Percentiles rank a stretch among this genome's conserved stretches.
Conservation (phyloP, 2,113 vertebrate genomes). For the Oreotrochilus melanogaster region DNA sequence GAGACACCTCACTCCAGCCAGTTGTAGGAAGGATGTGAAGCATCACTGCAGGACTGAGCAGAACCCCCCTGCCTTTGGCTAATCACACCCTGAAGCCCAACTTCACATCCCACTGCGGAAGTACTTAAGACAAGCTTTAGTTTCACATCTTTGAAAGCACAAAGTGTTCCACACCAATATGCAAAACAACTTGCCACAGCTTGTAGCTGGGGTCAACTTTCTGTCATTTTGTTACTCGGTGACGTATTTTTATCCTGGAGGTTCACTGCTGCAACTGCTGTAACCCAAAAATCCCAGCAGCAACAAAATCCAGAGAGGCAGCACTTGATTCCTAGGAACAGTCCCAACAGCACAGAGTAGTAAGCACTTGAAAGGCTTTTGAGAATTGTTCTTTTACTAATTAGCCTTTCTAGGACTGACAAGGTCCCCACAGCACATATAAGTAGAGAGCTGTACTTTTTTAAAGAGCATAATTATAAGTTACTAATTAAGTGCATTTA, state of each 20-base stretch:
- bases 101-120: neutral
- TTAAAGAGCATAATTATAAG: neutral
- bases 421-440: neutral
- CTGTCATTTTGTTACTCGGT: neutral
- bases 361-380: neutral
- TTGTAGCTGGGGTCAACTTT: neutral
- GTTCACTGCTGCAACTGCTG: neutral
- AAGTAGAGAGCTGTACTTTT: neutral
- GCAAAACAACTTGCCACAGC: neutral
- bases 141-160: neutral
- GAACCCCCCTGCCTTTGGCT: neutral
- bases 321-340: neutral
- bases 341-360: fast-evolving
- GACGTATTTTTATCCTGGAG: neutral
- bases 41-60: neutral
- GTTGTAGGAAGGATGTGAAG: conserved; percentile 51
- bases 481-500: neutral
- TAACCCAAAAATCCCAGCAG: neutral
- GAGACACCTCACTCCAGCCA: conserved; percentile 31
- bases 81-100: neutral
- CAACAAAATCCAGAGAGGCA: neutral
- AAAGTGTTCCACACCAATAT: fast-evolving
- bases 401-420: neutral
- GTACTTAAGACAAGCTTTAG: neutral
- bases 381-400: neutral